phyloP scores from a whole-genome alignment of 2,113 vertebrate genomes.

The Phrynosoma blainvillii region DNA sequence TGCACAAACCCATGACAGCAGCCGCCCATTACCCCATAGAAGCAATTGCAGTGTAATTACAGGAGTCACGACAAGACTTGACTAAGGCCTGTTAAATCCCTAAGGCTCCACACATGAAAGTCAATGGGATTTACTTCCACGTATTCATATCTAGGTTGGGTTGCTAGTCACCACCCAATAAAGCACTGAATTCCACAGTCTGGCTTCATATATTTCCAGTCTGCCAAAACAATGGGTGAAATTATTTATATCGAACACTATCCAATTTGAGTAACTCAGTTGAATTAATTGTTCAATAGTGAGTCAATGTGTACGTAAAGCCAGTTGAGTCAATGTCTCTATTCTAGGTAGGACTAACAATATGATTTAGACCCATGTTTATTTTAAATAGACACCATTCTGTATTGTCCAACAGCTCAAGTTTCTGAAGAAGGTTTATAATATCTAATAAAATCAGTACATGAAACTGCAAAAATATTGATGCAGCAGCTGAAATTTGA shows the following conservation, averaged over 20 bases:
- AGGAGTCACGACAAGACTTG: constrained; percentile 17
- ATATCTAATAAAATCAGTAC: not conserved
- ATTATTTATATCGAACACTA: too few species aligned
- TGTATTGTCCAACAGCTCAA: not conserved
- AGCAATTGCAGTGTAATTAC: constrained; percentile 12
- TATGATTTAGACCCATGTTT: too few species aligned
- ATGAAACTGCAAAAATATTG: not conserved
- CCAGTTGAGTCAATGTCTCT: too few species aligned
- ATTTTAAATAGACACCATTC: not conserved
- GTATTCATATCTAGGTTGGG: not conserved
- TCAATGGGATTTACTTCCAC: constrained; percentile 3
- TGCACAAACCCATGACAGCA: not conserved
- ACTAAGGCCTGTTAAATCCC: constrained; percentile 10
- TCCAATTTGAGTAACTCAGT: too few species aligned
- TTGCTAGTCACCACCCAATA: not conserved
- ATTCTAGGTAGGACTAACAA: too few species aligned
- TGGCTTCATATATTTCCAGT: constrained; percentile 10
- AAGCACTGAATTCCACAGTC: not conserved
- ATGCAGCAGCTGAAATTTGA: not conserved
- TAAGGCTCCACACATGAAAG: constrained; percentile 20
- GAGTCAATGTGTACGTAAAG: too few species aligned
- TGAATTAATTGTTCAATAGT: too few species aligned
- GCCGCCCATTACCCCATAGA: not conserved
- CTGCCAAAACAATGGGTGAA: too few species aligned
- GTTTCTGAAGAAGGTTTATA: not conserved